These are phyloP conservation scores for Agrochola circellaris DNA, from an alignment of 2,888 invertebrate species.

Conservation along the genomic window DNA sequence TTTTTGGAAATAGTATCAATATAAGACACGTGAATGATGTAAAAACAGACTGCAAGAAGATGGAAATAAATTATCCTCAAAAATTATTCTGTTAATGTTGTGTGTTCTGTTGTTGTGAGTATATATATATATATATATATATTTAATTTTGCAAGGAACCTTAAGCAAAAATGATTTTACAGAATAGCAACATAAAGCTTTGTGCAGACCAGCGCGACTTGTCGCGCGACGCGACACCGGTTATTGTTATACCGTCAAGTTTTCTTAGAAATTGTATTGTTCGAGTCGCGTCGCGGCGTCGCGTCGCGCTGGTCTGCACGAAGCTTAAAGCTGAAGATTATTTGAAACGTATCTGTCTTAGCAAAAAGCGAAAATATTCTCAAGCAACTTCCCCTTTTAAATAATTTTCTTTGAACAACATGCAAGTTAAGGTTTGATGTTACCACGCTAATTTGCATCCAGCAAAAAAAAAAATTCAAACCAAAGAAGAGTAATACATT, in stretches of 20 bases:
- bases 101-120: no score
- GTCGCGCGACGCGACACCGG: no score
- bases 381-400: constrained; percentile 11
- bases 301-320: no score
- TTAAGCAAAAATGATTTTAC: neutral
- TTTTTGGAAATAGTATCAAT: neutral
- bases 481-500: constrained; percentile 28
- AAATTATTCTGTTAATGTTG: no score
- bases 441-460: constrained; percentile 38
- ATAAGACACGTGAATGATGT: neutral
- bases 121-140: no score
- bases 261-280: no score
- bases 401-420: constrained; percentile 5
- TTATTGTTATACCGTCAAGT: no score
- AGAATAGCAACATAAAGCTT: neutral
- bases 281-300: no score
- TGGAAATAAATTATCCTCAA: neutral
- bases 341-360: neutral
- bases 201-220: no score
- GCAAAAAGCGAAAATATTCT: neutral
- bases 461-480: constrained; percentile 16
- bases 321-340: neutral
- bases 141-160: neutral
- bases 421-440: constrained; percentile 25
- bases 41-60: neutral